Evolutionary conservation across 2,113 vertebrate species (phyloP), one percentile per base, ranked within the genome.

Genomic region (Siniperca knerii): DNA sequence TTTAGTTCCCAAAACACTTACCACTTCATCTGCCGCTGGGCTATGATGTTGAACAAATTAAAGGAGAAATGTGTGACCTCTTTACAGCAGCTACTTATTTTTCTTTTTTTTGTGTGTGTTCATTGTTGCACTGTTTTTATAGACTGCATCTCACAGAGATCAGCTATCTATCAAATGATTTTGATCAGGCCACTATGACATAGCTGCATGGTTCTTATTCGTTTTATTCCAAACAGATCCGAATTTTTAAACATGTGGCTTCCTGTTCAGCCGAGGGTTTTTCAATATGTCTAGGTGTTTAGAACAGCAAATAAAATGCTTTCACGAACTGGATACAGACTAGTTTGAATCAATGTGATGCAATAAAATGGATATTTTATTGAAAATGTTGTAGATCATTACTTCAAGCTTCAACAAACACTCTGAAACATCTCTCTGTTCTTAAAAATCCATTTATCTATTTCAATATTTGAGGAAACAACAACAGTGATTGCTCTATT

Each of bases 11-110:
- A 29, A 81, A 71, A 69, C 57, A 12, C 42, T 55, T n/a, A 54
- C 2, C 1, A 21, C 33, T 67, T 73, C 20, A n/a, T 67, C 46
- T 74, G 78, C 88, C 80, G 74, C 67, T 44, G 42, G 72, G 65
- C 74, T 35, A 18, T 57, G 42, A 77, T 73, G 71, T 21, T 69
- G 71, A 77, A 68, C 23, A 82, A 88, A 86, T 84, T 70, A 86
- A 60, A 62, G 16, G 12, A 62, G n/a, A 25, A 60, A 8, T 54
- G 54, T 75, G 54, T 81, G 82, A 78, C 1, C 72, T 83, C 29
- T 78, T 76, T 69, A 75, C 25, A 33, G 11, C 73, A 23, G 44
- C 46, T 62, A 62, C 55, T 83, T 72, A 6, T 76, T 75, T n/a
- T 33, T 52, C 16, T 15, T 50, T 15, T 29, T 55, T 57, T 48